Evolutionary conservation across 2,797 vertebrate genomes (phyloP).

Genomic region (Artibeus lituratus): DNA sequence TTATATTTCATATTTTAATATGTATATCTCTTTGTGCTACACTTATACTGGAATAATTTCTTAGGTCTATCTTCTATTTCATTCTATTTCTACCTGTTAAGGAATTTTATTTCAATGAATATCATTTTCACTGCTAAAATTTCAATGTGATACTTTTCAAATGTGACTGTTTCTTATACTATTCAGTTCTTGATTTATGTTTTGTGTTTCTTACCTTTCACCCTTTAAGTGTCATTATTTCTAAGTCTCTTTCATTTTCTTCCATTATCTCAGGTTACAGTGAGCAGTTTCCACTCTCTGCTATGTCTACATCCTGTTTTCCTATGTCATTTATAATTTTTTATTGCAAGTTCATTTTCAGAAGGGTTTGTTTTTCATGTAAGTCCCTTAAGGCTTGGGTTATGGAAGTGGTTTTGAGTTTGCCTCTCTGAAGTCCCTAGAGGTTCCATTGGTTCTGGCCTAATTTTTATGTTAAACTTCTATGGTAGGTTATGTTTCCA

Average conservation of each 20-base stretch:
- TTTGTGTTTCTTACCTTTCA: background rate
- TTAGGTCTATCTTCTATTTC: background rate
- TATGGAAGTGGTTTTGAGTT: slow-evolving; percentile 11
- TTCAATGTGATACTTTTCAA: background rate
- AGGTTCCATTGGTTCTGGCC: background rate
- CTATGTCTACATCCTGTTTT: background rate
- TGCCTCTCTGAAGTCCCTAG: background rate
- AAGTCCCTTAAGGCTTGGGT: background rate
- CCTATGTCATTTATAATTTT: background rate
- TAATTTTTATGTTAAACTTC: background rate
- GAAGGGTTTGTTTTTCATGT: background rate
- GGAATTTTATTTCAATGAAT: background rate
- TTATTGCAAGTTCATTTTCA: slow-evolving; percentile 1
- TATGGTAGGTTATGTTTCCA: background rate
- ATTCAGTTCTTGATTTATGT: background rate
- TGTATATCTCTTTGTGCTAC: background rate
- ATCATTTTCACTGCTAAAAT: background rate
- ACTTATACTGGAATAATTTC: background rate
- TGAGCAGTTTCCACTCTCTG: background rate
- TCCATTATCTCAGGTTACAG: background rate
- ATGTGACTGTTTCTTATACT: background rate
- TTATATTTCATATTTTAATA: background rate
- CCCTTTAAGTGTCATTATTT: background rate
- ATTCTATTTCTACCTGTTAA: background rate
- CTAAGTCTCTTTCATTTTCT: background rate